Evolutionary conservation across 2,113 vertebrate genomes (phyloP), one percentile per base, ranked within the genome.

Genomic region (Phylloscopus trochiloides): DNA sequence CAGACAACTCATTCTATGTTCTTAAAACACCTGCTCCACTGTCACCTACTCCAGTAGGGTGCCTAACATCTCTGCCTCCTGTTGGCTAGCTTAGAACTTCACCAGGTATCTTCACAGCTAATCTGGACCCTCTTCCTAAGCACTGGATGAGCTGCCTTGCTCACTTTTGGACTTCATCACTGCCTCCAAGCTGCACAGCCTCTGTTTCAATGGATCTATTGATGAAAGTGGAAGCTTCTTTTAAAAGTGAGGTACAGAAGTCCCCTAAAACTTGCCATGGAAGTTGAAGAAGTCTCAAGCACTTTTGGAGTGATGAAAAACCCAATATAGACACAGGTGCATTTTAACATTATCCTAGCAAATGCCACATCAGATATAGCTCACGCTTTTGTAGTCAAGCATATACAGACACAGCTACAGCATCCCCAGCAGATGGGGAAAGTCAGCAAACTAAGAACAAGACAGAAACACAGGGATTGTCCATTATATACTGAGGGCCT

Each of bases 181-280:
- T 45, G 45, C 45, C 19, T 47, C 20, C 21, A 65, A 73, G 10
- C 4, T 63, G 18, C 6, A 14, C 21, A 65, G n/a, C 15, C 24
- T 68, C 26, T 67, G 16, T 40, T 85, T 81, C 0, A 0, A 32
- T 29, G 26, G 10, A 68, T 40, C 19, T 73, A 25, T 7, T 34
- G n/a, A 57, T 45, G n/a, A 86, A 72, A 32, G 59, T 1, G 1
- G 50, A 7, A 65, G 5, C 19, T 78, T 19, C 20, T 86, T 72
- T 65, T 48, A 47, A 24, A 18, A n/a, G 11, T 29, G 58, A 51
- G 10, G 12, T 32, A 57, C 0, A 0, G 17, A 66, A 85, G 36
- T 42, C 7, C 10, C 18, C 40, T 40, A 40, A 25, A 54, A 28
- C 7, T 83, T 83, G 38, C 38, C 42, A 38, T 24, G n/a, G 26